Percentiles rank a stretch among this genome's conserved stretches.
Conservation (phyloP, 1,140 invertebrate species). For the Limonius californicus region DNA sequence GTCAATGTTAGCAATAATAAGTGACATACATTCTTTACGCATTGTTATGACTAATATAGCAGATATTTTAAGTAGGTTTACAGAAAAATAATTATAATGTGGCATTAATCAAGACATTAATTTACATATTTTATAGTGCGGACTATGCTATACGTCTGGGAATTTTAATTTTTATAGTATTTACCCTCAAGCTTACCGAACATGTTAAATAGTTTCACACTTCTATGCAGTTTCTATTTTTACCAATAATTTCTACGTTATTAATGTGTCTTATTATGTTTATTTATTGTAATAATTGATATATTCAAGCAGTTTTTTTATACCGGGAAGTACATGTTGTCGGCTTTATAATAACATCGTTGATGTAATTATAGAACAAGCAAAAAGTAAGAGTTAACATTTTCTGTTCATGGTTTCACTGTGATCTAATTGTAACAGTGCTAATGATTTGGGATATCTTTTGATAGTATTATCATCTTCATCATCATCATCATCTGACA, state of each 20-base stretch:
- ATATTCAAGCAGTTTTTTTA: too few species aligned
- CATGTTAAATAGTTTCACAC: constrained; percentile 23
- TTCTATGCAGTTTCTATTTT: constrained; percentile 8
- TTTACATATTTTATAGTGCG: constrained; percentile 6
- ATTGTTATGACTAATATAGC: background rate
- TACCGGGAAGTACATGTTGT: too few species aligned
- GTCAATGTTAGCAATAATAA: constrained; percentile 10
- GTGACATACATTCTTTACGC: constrained; percentile 10
- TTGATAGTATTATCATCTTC: too few species aligned
- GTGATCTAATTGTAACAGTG: too few species aligned
- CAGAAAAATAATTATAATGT: constrained; percentile 11
- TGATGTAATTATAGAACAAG: too few species aligned
- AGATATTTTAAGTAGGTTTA: constrained; percentile 11
- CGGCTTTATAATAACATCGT: too few species aligned
- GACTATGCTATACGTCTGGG: constrained; percentile 7
- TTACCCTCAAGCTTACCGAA: background rate
- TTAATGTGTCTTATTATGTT: constrained; percentile 33
- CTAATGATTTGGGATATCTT: too few species aligned
- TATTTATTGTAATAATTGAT: constrained; percentile 23
- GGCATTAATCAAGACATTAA: constrained; percentile 5
- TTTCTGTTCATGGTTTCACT: too few species aligned
- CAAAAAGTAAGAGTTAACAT: too few species aligned
- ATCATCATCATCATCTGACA: too few species aligned
- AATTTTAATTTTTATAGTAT: constrained; percentile 3
- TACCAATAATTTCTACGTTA: constrained; percentile 23